A percentile compares a stretch with the other conserved stretches of the same genome.
Evolutionary conservation across 2,888 invertebrate genomes (phyloP).

Genomic region (Hyalella azteca): DNA sequence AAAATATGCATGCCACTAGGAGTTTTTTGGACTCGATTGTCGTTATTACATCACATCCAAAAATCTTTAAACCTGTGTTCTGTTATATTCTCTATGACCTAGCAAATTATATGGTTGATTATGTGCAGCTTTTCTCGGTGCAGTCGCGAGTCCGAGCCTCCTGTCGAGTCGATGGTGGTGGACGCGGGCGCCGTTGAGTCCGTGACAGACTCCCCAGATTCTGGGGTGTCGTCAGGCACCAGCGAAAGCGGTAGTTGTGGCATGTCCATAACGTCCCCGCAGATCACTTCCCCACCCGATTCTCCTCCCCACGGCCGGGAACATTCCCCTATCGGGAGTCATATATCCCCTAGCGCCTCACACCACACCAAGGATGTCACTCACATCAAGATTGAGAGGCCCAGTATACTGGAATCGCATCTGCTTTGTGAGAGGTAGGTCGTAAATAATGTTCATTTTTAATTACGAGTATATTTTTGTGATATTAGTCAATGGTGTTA

Average conservation of each 20-base stretch:
- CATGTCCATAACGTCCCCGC: slow-evolving; percentile 26
- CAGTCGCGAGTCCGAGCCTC: slow-evolving; percentile 20
- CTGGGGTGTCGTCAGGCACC: slow-evolving; percentile 61
- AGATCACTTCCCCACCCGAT: slow-evolving; percentile 18
- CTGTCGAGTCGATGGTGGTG: slow-evolving; percentile 77
- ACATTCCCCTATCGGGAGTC: neutral
- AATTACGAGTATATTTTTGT: neutral
- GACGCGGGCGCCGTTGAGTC: slow-evolving; percentile 69
- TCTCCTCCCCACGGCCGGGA: slow-evolving; percentile 6
- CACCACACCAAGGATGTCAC: neutral
- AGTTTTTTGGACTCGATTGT: too few relatives aligned
- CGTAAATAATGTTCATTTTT: neutral
- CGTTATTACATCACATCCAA: neutral
- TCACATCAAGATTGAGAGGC: slow-evolving; percentile 6
- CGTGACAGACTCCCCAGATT: slow-evolving; percentile 89
- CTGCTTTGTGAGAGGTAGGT: slow-evolving; percentile 31
- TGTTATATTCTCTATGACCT: neutral
- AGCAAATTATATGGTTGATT: neutral
- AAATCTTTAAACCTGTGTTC: neutral
- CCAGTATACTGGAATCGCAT: slow-evolving; percentile 18
- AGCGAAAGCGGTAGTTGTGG: slow-evolving; percentile 35
- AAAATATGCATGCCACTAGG: too few relatives aligned
- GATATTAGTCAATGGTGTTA: too few relatives aligned
- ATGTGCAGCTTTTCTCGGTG: slow-evolving; percentile 22
- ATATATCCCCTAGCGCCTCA: neutral